A percentile compares a stretch with the other conserved stretches of the same genome.
Evolutionary conservation across 2,113 vertebrate genomes (phyloP).

Genomic region (Lipotes vexillifer): DNA sequence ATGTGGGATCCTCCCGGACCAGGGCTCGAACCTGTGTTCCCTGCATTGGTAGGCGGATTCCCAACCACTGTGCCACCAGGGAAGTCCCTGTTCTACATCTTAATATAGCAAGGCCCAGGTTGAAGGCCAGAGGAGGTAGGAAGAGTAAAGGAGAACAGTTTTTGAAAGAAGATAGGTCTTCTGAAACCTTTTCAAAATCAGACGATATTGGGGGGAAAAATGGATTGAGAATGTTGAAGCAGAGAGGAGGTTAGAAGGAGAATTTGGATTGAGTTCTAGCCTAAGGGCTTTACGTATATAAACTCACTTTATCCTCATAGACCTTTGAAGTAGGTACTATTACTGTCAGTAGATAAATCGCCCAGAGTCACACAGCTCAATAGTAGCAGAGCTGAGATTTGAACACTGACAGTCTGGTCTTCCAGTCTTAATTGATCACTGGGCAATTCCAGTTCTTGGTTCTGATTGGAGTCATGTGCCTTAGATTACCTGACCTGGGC

Average conservation of each 20-base stretch:
- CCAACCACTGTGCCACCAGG: too few relatives aligned
- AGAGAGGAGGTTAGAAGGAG: neutral
- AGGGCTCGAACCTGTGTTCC: too few relatives aligned
- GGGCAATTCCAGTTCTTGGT: neutral
- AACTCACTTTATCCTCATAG: neutral
- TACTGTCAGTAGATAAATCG: neutral
- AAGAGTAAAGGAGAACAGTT: neutral
- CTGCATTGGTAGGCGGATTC: too few relatives aligned
- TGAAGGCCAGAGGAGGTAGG: neutral
- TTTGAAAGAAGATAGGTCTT: neutral
- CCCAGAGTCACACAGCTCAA: neutral
- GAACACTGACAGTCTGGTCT: neutral
- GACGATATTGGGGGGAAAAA: neutral
- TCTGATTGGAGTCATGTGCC: neutral
- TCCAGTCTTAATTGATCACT: neutral
- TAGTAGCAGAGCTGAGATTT: neutral
- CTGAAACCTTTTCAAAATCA: conserved; percentile 17
- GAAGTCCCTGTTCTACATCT: neutral
- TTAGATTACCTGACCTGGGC: neutral
- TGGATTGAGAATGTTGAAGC: neutral
- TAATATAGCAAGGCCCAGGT: neutral
- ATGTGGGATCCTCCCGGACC: too few relatives aligned
- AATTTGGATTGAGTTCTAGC: neutral
- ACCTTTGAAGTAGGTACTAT: neutral
- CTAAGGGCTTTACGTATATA: neutral